Evolutionary conservation across 2,888 invertebrate species (phyloP), one percentile per base, ranked within the genome.

Genomic region (Leucophora obtusa): DNA sequence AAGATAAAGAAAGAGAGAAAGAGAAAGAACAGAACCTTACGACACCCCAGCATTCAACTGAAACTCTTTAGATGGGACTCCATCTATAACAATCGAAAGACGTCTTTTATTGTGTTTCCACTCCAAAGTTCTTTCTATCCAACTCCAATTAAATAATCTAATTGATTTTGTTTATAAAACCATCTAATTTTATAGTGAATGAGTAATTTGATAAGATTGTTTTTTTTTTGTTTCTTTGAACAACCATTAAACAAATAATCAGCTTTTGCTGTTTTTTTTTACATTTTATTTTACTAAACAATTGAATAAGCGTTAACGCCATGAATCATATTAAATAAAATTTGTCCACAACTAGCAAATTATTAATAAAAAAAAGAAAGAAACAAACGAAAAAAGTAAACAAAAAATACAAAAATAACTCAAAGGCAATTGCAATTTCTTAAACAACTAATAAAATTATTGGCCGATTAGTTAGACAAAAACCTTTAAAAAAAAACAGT

Each of bases 301-400:
- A 47, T 47, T 1, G 5, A 47, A 14, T 47, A n/a, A 47, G n/a
- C 18, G 43, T 62, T 47, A 21, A 43, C 21, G 18, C 14, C 50
- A 35, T 70, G 70, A 70, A 38, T 60, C 70, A 70, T 4, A n/a
- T 21, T 59, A 33, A 69, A 69, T 69, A 10, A 50, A 50, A 50
- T 51, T 38, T 24, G 9, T 14, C 24, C 10, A 11, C 35, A 60
- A 60, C 35, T 17, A 10, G 18, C 11, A 70, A 60, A 50, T 59
- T 59, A 51, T 56, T 18, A 15, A 28, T 11, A 6, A 38, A 35
- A 33, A 58, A 14, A 24, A 47, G 0, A 24, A 50, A 21, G 5
- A 1, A 33, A 35, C 35, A 8, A 8, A 35, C 1, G 38, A 38
- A 38, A 38, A 38, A 38, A 38, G 38, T 38, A 38, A 38, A 38